Percentiles rank a stretch among this genome's conserved stretches.
Evolutionary conservation across 2,888 invertebrate genomes (phyloP).

Genomic region (Drosophila prostipennis): DNA sequence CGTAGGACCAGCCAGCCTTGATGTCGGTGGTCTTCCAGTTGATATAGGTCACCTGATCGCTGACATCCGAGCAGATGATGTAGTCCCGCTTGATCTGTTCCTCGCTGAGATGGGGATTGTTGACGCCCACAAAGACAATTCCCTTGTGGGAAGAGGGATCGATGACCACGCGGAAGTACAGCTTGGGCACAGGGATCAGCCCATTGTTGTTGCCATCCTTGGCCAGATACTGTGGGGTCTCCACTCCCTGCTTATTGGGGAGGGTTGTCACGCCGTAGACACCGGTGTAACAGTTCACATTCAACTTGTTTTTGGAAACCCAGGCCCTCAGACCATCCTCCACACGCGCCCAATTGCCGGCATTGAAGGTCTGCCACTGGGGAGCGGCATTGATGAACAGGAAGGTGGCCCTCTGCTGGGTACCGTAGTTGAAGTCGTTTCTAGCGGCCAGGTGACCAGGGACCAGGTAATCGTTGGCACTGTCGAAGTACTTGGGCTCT

Average conservation of each 20-base stretch:
- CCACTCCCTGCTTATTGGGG: conserved; percentile 83
- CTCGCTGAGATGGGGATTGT: conserved; percentile 82
- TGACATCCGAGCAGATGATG: conserved; percentile 78
- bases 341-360: conserved; percentile 86
- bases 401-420: conserved; percentile 85
- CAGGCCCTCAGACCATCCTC: conserved; percentile 84
- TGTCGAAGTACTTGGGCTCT: conserved; percentile 72
- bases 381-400: conserved; percentile 86
- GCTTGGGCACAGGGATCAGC: conserved; percentile 85
- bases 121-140: conserved; percentile 85
- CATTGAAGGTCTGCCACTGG: conserved; percentile 87
- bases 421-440: conserved; percentile 85
- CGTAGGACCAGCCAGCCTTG: conserved; percentile 80
- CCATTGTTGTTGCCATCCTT: conserved; percentile 79
- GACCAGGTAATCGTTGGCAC: conserved; percentile 79
- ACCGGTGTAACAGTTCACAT: conserved; percentile 86
- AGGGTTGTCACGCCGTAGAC: conserved; percentile 86
- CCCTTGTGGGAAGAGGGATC: conserved; percentile 84
- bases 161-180: conserved; percentile 87
- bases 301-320: conserved; percentile 73
- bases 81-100: conserved; percentile 78
- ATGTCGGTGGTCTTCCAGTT: conserved; percentile 78
- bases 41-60: conserved; percentile 76
- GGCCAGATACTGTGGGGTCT: conserved; percentile 82
- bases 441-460: conserved; percentile 86